Evolutionary conservation across 2,888 invertebrate species (phyloP).

Genomic region (Heteromurus nitidus): DNA sequence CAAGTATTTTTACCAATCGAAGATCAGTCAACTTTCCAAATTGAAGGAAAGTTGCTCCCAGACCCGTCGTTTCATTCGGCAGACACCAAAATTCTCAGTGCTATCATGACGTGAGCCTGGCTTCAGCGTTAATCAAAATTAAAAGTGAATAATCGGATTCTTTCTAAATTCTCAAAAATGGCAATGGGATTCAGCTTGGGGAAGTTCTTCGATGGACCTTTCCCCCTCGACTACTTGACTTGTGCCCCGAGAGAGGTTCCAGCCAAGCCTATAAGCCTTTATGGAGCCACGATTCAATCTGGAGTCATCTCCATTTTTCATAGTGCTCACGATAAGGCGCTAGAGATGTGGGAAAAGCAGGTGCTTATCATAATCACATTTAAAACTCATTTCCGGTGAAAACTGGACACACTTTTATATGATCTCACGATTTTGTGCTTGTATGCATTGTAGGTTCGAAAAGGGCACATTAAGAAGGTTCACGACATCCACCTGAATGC

Average conservation of each 20-base stretch:
- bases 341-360: constrained; percentile 73
- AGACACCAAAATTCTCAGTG: constrained; percentile 40
- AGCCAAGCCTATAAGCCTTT: constrained; percentile 52
- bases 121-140: constrained; percentile 29
- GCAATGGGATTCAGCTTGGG: constrained; percentile 58
- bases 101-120: neutral
- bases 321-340: constrained; percentile 67
- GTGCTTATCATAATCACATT: constrained; percentile 27
- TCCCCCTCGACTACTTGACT: constrained; percentile 64
- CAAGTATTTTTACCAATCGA: no score
- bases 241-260: constrained; percentile 54
- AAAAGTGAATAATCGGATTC: no score
- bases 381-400: neutral
- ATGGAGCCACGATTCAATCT: constrained; percentile 55
- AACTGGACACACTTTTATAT: no score
- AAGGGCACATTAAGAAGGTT: constrained; percentile 70
- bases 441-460: constrained; percentile 66
- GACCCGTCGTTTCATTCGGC: no score
- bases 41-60: no score
- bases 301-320: constrained; percentile 71
- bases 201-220: constrained; percentile 62
- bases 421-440: no score
- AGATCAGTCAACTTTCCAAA: no score
- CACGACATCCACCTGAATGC: constrained; percentile 68
- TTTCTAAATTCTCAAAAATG: constrained; percentile 35